A percentile compares a stretch with the other conserved stretches of the same genome.
Evolutionary conservation across 1,140 invertebrate genomes (phyloP).

Genomic region (Pseudomyrmex concolor): DNA sequence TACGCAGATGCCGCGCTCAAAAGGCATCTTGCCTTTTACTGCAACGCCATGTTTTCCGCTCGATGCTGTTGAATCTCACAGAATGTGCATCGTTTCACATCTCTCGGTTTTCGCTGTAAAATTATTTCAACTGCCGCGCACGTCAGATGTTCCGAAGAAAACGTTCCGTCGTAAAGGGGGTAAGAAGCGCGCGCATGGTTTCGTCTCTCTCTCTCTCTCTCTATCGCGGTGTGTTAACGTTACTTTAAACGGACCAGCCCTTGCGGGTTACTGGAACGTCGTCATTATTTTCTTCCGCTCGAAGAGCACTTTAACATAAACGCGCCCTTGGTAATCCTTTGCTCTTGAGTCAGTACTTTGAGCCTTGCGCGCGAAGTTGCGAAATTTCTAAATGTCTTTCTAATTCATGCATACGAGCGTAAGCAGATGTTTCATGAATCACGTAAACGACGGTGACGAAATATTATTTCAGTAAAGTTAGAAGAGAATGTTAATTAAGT

Average conservation of each 20-base stretch:
- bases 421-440: conserved; percentile 12
- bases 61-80: conserved; percentile 24
- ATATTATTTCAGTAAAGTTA: conserved; percentile 17
- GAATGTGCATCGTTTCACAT: conserved; percentile 17
- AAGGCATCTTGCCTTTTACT: not conserved
- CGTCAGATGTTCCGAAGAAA: conserved; percentile 7
- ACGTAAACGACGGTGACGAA: not conserved
- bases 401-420: not conserved
- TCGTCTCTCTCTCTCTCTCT: not conserved
- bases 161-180: conserved; percentile 27
- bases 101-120: conserved; percentile 30
- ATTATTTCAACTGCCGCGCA: conserved; percentile 33
- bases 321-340: not conserved
- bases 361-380: not conserved
- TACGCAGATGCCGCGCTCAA: not conserved
- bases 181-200: conserved; percentile 28
- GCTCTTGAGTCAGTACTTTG: not conserved
- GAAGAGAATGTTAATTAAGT: conserved; percentile 23
- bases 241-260: conserved; percentile 16
- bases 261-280: not conserved
- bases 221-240: not conserved
- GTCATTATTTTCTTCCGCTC: conserved; percentile 37
- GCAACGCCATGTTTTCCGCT: not conserved
- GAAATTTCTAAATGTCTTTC: not conserved
- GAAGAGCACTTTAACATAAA: not conserved